A percentile compares a stretch with the other conserved stretches of the same genome.
phyloP scores from a whole-genome alignment of 2,888 invertebrate genomes.

The Seira musarum region DNA sequence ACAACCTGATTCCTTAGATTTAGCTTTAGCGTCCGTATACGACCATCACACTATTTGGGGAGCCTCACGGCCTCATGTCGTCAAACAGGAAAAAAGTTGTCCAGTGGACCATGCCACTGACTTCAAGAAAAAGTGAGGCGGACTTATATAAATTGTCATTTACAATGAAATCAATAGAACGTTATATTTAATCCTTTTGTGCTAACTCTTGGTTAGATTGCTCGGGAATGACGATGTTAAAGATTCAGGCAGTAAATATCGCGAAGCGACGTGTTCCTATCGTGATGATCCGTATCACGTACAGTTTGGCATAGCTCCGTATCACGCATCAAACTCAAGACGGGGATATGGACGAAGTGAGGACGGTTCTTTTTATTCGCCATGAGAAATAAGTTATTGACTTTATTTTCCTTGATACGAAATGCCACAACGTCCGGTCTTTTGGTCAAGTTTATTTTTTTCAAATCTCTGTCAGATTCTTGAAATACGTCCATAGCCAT shows the following conservation, averaged over 20 bases:
- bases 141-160: too few relatives aligned
- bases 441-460: too few relatives aligned
- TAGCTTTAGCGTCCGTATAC: constrained; percentile 53
- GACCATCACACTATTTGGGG: constrained; percentile 62
- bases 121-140: constrained; percentile 25
- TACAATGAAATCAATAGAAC: too few relatives aligned
- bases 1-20: constrained; percentile 53
- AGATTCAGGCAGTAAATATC: background rate
- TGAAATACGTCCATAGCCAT: too few relatives aligned
- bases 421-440: background rate
- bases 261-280: constrained; percentile 23
- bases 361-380: constrained; percentile 58
- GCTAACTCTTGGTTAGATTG: too few relatives aligned
- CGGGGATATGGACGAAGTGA: constrained; percentile 60
- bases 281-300: constrained; percentile 47
- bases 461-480: too few relatives aligned
- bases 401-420: background rate
- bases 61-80: constrained; percentile 37
- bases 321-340: constrained; percentile 56
- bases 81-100: constrained; percentile 33
- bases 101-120: constrained; percentile 30
- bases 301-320: constrained; percentile 41
- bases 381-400: background rate
- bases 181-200: too few relatives aligned
- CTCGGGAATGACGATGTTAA: background rate